phyloP scores from a whole-genome alignment of 37 sponge, comb jelly and placozoan genomes.

The Mnemiopsis leidyi region DNA sequence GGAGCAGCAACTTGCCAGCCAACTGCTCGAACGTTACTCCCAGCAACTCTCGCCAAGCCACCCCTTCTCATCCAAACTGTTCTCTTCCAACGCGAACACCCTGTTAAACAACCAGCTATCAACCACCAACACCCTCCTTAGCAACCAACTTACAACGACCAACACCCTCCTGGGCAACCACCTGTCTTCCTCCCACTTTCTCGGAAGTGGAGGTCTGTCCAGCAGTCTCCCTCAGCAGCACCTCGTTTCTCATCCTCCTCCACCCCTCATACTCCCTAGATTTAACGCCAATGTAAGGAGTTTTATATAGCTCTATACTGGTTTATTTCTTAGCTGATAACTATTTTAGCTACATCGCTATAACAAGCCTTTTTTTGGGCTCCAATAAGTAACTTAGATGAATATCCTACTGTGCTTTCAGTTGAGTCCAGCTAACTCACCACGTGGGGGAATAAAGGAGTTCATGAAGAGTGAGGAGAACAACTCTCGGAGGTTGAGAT shows the following conservation, averaged over 20 bases:
- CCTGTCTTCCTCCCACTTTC: conserved; percentile 30
- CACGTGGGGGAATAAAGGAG: neutral
- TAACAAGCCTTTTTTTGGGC: too few relatives aligned
- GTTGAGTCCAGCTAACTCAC: neutral
- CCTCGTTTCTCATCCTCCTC: neutral
- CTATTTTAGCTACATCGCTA: too few relatives aligned
- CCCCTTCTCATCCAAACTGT: neutral
- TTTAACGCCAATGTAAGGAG: neutral
- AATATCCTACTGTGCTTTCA: too few relatives aligned
- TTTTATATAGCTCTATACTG: too few relatives aligned
- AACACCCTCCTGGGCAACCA: conserved; percentile 33
- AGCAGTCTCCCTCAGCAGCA: neutral
- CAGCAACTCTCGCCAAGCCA: neutral
- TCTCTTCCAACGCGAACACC: neutral
- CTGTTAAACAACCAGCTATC: neutral
- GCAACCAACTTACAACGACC: conserved; percentile 47
- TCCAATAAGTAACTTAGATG: too few relatives aligned
- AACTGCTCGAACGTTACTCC: conserved; percentile 27
- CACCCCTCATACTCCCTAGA: neutral
- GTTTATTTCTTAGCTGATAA: too few relatives aligned
- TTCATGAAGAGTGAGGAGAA: conserved; percentile 19
- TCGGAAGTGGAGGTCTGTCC: neutral
- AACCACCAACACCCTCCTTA: conserved; percentile 5
- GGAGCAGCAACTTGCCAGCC: conserved; percentile 36
- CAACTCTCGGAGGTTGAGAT: conserved; percentile 26